Base-by-base conservation (phyloP, 2,797 vertebrate species). In the Aphelocoma californica region DNA sequence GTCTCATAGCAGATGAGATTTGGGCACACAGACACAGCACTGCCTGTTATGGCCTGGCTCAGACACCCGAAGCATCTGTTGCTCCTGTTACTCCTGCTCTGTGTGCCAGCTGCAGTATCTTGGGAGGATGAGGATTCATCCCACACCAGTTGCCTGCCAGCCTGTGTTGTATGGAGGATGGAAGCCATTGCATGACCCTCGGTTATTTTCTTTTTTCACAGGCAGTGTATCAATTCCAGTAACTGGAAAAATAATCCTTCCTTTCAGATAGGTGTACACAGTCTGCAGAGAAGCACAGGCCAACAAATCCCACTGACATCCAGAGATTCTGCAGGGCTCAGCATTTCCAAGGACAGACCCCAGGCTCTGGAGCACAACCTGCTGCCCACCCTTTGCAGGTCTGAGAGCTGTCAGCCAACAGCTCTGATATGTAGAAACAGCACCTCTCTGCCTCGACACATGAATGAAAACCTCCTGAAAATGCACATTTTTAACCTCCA, bases 381-480 rank as follows among this genome's bases (percentile, higher is more conserved):
- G 48, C 53, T 93, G 82, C 45, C 31, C 42, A 56, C 36, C 18
- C 19, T 82, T 72, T 20, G 34, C 34, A 36, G 47, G 18, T 38
- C 84, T 72, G 58, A 70, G 36, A 62, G 44, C 48, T 24, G 15
- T 4, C 66, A 81, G 61, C 61, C 74, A 89, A 32, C 58, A 89
- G 75, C 56, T 83, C 60, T 38, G 34, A 17, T 44, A 29, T 64
- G 24, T 12, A 69, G 50, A 51, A 90, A 18, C 24, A 72, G 26
- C 70, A 20, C 15, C n/a, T 31, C 47, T 32, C 77, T 69, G n/a
- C 66, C 62, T 73, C 0, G 0, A 48, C 90, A 57, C 0, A 2
- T 14, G 51, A 82, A 66, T 21, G 12, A 81, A 90, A 90, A 34
- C 31, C 81, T 83, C 57, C 53, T 89, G 28, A 83, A 65, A 3